These are phyloP conservation scores for Holacanthus passer DNA, from an alignment of 2,113 vertebrate species.

Conservation along the genomic window DNA sequence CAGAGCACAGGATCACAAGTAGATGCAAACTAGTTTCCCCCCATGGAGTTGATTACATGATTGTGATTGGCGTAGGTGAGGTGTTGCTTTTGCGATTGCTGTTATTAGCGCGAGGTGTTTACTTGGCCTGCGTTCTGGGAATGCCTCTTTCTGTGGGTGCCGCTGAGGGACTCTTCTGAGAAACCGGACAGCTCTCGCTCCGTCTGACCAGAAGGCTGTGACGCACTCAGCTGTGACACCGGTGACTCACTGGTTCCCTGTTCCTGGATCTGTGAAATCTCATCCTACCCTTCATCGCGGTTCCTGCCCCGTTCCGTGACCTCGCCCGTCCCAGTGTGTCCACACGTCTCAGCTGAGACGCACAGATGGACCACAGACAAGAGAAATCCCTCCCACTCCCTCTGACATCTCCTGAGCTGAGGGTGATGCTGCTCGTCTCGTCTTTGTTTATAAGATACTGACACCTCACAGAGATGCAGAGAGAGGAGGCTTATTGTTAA, in stretches of 20 bases:
- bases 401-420: conserved; percentile 18
- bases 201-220: conserved; percentile 74
- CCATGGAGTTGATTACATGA: conserved; percentile 52
- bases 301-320: conserved; percentile 34
- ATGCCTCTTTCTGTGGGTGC: conserved; percentile 43
- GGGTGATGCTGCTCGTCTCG: neutral
- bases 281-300: conserved; percentile 38
- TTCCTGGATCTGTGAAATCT: conserved; percentile 72
- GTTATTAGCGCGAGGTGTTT: conserved; percentile 52
- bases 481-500: neutral
- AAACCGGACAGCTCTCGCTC: conserved; percentile 50
- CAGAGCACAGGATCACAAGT: conserved; percentile 5
- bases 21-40: conserved; percentile 27
- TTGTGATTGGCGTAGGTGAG: conserved; percentile 53
- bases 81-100: conserved; percentile 34
- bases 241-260: conserved; percentile 67
- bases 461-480: conserved; percentile 3
- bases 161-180: conserved; percentile 49
- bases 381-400: conserved; percentile 48
- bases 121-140: conserved; percentile 59
- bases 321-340: conserved; percentile 36
- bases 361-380: conserved; percentile 42
- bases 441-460: neutral
- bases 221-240: conserved; percentile 63
- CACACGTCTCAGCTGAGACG: conserved; percentile 24